A percentile compares a stretch with the other conserved stretches of the same genome.
Evolutionary conservation across 2,888 invertebrate genomes (phyloP).

Genomic region (Eupsilia transversa): DNA sequence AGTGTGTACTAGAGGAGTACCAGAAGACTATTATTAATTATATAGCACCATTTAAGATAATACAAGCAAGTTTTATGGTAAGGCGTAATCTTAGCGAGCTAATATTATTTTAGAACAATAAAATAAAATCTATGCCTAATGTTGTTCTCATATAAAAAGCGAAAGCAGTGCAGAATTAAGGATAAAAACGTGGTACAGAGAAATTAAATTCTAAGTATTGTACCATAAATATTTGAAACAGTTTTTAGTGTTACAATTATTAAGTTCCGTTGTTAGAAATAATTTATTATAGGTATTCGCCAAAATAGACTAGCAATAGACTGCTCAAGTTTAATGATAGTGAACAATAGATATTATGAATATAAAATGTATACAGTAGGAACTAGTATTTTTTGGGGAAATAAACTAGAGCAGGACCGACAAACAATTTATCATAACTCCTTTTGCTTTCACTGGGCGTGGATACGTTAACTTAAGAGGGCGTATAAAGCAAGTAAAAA

Average conservation of each 20-base stretch:
- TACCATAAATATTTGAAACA: slow-evolving; percentile 3
- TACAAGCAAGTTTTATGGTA: neutral
- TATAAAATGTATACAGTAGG: neutral
- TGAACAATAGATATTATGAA: neutral
- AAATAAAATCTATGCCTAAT: neutral
- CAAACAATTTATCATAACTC: slow-evolving; percentile 1
- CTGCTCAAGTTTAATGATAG: neutral
- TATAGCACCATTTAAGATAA: slow-evolving; percentile 1
- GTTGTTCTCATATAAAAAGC: slow-evolving; percentile 16
- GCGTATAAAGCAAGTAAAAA: too few relatives aligned
- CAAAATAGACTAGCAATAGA: neutral
- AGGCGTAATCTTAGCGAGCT: neutral
- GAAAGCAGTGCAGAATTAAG: neutral
- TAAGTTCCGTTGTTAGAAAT: neutral
- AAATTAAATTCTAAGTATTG: slow-evolving; percentile 8
- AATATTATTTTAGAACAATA: slow-evolving; percentile 24
- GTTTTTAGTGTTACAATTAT: neutral
- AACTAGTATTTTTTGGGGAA: neutral
- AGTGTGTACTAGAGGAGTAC: neutral
- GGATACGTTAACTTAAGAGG: too few relatives aligned
- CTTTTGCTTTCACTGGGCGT: neutral
- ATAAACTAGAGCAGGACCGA: neutral
- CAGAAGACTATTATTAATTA: slow-evolving; percentile 1
- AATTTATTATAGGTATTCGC: neutral
- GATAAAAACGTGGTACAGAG: slow-evolving; percentile 1